Evolutionary conservation across 1,140 invertebrate species (phyloP).

Genomic region (Physella acuta): DNA sequence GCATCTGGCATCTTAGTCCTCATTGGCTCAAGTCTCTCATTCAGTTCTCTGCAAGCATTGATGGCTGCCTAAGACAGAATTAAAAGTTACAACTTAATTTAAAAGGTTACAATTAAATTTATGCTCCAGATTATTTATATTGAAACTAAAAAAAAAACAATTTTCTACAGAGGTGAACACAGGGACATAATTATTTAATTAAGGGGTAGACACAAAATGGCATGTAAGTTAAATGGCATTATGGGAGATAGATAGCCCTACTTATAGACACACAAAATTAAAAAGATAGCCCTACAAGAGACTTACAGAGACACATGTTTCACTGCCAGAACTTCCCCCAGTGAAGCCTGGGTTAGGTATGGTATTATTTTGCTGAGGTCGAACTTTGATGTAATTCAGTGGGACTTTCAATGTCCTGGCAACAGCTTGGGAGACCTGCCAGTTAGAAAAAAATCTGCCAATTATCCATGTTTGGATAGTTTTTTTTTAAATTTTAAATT

Average conservation of each 20-base stretch:
- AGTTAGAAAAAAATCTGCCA: no score
- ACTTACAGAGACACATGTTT: slow-evolving; percentile 54
- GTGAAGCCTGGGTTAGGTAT: slow-evolving; percentile 64
- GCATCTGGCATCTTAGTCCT: slow-evolving; percentile 11
- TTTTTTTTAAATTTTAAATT: no score
- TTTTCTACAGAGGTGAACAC: no score
- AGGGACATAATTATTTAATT: background rate
- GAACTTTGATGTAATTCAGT: slow-evolving; percentile 69
- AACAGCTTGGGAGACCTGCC: slow-evolving; percentile 77
- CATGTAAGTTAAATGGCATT: no score
- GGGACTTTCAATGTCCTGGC: slow-evolving; percentile 74
- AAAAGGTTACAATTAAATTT: no score
- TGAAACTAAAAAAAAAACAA: background rate
- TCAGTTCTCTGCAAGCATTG: background rate
- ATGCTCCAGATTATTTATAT: background rate
- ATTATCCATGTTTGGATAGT: no score
- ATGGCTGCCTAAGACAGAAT: slow-evolving; percentile 17
- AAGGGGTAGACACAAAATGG: background rate
- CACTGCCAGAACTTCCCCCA: slow-evolving; percentile 73
- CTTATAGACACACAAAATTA: no score
- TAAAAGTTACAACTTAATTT: no score
- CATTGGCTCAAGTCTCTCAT: background rate
- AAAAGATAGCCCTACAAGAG: background rate
- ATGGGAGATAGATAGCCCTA: no score
- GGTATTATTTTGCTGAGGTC: slow-evolving; percentile 66